Base-by-base conservation (phyloP, 2,888 invertebrate genomes). In the Lithosia quadra region DNA sequence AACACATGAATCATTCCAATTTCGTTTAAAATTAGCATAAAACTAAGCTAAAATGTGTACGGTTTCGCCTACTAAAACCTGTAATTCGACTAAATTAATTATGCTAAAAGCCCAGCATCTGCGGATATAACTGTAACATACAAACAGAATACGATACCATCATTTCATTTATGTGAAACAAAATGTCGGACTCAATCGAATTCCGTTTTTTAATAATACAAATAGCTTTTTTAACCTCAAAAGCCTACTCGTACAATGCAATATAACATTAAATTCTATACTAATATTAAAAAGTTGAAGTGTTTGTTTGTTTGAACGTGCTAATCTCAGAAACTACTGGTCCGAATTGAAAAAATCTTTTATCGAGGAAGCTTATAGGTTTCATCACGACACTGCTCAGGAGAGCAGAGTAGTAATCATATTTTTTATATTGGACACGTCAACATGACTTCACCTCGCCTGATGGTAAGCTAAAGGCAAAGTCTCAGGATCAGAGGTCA, bases 231-330 rank as follows among this genome's bases (percentile, higher is more conserved):
- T 63, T 22, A 63, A 68, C 64, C 28, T 24, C 28, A 68, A 68
- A 63, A 58, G 21, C 53, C 49, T 53, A n/a, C n/a, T n/a, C n/a
- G n/a, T 28, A 73, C 78, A 78, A 79, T 71, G 66, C 74, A 72
- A 69, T 75, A 73, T 79, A 85, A 82, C 78, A 84, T 84, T 85
- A 82, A 83, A 87, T n/a, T n/a, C n/a, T n/a, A n/a, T n/a, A n/a
- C n/a, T n/a, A n/a, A n/a, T n/a, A n/a, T n/a, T n/a, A n/a, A n/a
- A n/a, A n/a, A n/a, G n/a, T n/a, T n/a, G n/a, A n/a, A n/a, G n/a
- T n/a, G n/a, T n/a, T n/a, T n/a, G n/a, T n/a, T n/a, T n/a, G n/a
- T n/a, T n/a, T n/a, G n/a, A n/a, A n/a, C n/a, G n/a, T n/a, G n/a
- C n/a, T n/a, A n/a, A n/a, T n/a, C n/a, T n/a, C n/a, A n/a, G n/a